phyloP scores from a whole-genome alignment of 1,140 invertebrate genomes.

The Aphis craccivora region DNA sequence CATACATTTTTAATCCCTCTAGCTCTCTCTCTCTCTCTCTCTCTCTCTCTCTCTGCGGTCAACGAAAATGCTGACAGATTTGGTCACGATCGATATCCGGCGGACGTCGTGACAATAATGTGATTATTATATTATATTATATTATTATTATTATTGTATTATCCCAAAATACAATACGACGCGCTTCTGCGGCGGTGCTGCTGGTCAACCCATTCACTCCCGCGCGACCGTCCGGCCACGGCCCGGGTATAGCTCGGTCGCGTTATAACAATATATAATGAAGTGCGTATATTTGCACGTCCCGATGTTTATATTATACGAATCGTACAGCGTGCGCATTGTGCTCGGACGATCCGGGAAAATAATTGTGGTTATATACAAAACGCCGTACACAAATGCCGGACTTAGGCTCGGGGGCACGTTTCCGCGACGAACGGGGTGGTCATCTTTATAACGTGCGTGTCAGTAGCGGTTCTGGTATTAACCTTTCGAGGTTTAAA shows the following conservation, averaged over 20 bases:
- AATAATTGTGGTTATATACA: background rate
- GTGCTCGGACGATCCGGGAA: background rate
- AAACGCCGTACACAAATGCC: background rate
- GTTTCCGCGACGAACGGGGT: slow-evolving; percentile 7
- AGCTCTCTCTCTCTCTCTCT: too few species aligned
- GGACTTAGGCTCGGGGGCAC: background rate
- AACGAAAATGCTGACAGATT: background rate
- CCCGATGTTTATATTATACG: background rate
- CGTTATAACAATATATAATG: background rate
- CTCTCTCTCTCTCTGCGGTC: background rate
- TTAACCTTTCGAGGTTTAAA: too few species aligned
- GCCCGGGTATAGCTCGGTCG: background rate
- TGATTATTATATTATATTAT: background rate
- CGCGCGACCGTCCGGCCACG: background rate
- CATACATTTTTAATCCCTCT: background rate
- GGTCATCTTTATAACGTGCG: background rate
- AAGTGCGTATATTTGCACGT: background rate
- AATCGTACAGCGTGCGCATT: background rate
- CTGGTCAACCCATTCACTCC: slow-evolving; percentile 23
- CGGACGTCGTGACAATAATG: slow-evolving; percentile 10
- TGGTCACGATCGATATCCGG: slow-evolving; percentile 46
- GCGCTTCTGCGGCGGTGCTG: background rate
- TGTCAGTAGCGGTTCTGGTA: background rate
- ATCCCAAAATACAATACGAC: background rate
- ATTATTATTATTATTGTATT: background rate